A percentile compares a stretch with the other conserved stretches of the same genome.
These are phyloP conservation scores for Hirtodrosophila duncani DNA, from an alignment of 2,888 invertebrate genomes.

Conservation along the genomic window DNA sequence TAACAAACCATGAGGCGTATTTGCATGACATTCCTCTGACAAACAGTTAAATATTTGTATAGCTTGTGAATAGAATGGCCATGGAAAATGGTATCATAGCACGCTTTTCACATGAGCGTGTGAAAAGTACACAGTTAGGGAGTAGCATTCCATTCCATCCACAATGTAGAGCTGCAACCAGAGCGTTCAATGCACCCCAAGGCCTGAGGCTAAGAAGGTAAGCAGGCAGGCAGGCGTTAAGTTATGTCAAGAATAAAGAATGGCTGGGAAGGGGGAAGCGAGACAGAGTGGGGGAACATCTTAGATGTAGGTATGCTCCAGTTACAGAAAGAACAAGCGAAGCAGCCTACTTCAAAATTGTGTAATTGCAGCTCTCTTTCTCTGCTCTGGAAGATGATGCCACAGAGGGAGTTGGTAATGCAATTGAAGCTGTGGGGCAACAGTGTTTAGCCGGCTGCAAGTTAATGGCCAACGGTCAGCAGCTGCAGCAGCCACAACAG, in stretches of 20 bases:
- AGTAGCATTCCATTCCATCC: neutral
- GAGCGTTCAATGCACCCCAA: conserved; percentile 39
- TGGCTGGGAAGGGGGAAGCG: conserved; percentile 12
- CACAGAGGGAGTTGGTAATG: too few relatives aligned
- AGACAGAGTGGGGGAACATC: too few relatives aligned
- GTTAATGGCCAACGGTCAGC: conserved; percentile 58
- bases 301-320: conserved; percentile 48
- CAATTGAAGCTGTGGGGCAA: neutral
- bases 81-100: conserved; percentile 47
- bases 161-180: conserved; percentile 9
- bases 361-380: conserved; percentile 23
- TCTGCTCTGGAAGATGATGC: too few relatives aligned
- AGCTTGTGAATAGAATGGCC: conserved; percentile 19
- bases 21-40: conserved; percentile 27
- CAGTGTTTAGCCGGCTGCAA: conserved; percentile 47
- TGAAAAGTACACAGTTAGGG: conserved; percentile 53
- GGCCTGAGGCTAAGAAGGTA: neutral
- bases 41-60: conserved; percentile 59
- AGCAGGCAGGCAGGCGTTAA: conserved; percentile 13
- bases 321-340: conserved; percentile 54
- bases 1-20: conserved; percentile 3
- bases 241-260: conserved; percentile 38
- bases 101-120: conserved; percentile 65
- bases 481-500: conserved; percentile 64
- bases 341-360: neutral